Evolutionary conservation across 2,888 invertebrate genomes (phyloP).

Genomic region (Nowickia ferox): DNA sequence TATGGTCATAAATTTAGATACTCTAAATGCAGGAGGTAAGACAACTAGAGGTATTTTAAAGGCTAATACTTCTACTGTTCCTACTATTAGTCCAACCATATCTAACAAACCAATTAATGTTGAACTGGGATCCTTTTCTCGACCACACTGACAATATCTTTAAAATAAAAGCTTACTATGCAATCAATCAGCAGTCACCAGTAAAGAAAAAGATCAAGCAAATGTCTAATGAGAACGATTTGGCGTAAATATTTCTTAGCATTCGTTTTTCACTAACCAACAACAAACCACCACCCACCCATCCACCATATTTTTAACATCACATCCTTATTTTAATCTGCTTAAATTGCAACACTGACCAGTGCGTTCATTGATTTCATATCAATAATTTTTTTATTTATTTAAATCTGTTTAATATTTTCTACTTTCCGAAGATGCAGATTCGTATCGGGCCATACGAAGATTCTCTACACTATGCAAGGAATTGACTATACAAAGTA

Average conservation of each 20-base stretch:
- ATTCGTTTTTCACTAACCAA: constrained; percentile 33
- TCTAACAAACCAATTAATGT: constrained; percentile 67
- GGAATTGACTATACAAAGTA: constrained; percentile 81
- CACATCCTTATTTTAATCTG: constrained; percentile 11
- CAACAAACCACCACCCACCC: constrained; percentile 18
- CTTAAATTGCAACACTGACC: constrained; percentile 26
- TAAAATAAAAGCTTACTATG: constrained; percentile 40
- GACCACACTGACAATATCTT: constrained; percentile 61
- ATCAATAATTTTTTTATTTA: not conserved
- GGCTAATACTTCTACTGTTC: constrained; percentile 51
- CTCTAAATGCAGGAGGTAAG: constrained; percentile 72
- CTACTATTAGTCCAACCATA: constrained; percentile 56
- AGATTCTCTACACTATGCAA: constrained; percentile 82
- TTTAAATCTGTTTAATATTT: constrained; percentile 4
- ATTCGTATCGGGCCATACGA: constrained; percentile 80
- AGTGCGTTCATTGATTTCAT: constrained; percentile 6
- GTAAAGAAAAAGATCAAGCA: constrained; percentile 60
- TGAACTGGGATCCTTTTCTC: constrained; percentile 68
- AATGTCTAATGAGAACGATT: constrained; percentile 40
- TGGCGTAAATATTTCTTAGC: constrained; percentile 37
- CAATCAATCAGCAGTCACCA: constrained; percentile 54
- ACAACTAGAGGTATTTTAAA: constrained; percentile 54
- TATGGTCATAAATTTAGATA: constrained; percentile 76
- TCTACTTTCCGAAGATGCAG: constrained; percentile 62
- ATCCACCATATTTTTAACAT: constrained; percentile 7